Evolutionary conservation across 2,797 vertebrate species (phyloP).

Genomic region (Hydrolagus colliei): DNA sequence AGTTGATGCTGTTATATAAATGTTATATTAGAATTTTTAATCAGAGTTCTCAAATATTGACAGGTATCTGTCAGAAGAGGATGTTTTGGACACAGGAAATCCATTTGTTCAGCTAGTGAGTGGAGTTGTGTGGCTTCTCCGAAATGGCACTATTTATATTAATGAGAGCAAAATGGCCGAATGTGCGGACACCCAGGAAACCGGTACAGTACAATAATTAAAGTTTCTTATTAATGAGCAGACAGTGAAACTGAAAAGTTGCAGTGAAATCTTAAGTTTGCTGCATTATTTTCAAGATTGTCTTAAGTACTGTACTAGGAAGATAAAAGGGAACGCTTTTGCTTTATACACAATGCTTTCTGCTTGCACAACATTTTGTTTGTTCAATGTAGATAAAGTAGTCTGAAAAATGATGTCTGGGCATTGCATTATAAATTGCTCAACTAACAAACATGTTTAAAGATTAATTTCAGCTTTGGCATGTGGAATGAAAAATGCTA

Average conservation of each 20-base stretch:
- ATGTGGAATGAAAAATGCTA: background rate
- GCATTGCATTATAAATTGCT: too few relatives aligned
- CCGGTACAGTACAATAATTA: conserved; percentile 55
- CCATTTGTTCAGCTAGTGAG: conserved; percentile 86
- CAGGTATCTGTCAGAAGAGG: conserved; percentile 85
- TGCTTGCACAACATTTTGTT: too few relatives aligned
- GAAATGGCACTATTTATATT: conserved; percentile 72
- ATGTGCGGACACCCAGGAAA: conserved; percentile 68
- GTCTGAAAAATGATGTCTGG: too few relatives aligned
- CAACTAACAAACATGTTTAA: too few relatives aligned
- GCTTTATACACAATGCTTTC: too few relatives aligned
- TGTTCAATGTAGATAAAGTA: too few relatives aligned
- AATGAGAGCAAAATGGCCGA: conserved; percentile 67
- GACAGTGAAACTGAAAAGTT: background rate
- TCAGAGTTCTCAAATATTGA: background rate
- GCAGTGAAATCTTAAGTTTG: background rate
- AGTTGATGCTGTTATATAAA: too few relatives aligned
- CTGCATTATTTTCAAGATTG: background rate
- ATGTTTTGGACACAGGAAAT: conserved; percentile 68
- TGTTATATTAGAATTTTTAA: background rate
- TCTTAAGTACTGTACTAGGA: too few relatives aligned
- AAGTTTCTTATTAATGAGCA: background rate
- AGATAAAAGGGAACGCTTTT: too few relatives aligned
- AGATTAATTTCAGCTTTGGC: background rate
- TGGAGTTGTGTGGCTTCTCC: conserved; percentile 85